Base-by-base conservation (phyloP, 2,797 vertebrate species). In the Geotrypetes seraphini region DNA sequence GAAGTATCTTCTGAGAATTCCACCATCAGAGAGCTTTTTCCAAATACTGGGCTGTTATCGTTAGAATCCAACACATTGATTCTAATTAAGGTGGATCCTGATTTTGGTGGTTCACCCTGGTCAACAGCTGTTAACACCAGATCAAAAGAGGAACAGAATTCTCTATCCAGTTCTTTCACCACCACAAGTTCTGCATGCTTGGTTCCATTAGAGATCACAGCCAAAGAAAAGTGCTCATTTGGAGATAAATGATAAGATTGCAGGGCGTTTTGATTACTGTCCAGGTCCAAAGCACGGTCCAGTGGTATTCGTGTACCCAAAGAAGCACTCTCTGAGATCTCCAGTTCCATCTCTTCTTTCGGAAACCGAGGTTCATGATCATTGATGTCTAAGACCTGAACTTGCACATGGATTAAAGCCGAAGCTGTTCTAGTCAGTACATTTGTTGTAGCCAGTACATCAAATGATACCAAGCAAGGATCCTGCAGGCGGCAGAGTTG, bases 21-120 rank as follows among this genome's bases (percentile, higher is more conserved):
- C 7, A 92, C 68, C 0, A 44, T 71, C 30, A 88, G 60, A 1
- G 71, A 80, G 45, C 64, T 84, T 38, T 91, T 80, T 22, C 86
- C 83, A 66, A 96, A 96, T 5, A 67, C 19, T 0, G 91, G 94
- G 32, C 89, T 96, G 47, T 96, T 95, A 46, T 96, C 92, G 1
- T 96, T 96, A 20, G 92, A 94, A 60, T 97, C 92, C 1, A 89
- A 62, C 28, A 96, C 82, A 1, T 71, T 85, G 33, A 97, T 79
- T 36, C 66, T 81, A 18, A 97, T 60, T 45, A 86, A 62, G 16
- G 85, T 82, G 3, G 83, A 92, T 11, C 90, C 91, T 23, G 92
- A 91, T 49, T 71, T 85, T 2, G 84, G 87, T 0, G 88, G 91
- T 21, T 72, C 72, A 24, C 92, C 94, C 4, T 85, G 88, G 43